phyloP scores from a whole-genome alignment of 2,113 vertebrate genomes.

The Edolisoma coerulescens region DNA sequence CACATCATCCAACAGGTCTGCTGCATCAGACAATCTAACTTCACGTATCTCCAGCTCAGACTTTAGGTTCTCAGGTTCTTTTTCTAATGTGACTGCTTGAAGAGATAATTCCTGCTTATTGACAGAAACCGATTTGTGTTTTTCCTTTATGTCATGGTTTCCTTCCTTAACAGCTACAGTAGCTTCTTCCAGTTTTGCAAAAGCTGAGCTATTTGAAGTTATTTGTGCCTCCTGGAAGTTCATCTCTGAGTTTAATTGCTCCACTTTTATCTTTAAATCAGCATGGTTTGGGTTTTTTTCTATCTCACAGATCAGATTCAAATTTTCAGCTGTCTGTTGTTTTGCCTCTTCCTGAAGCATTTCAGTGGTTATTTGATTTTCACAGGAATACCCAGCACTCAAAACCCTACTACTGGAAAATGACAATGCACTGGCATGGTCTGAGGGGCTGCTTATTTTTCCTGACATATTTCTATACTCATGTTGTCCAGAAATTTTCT shows the following conservation, averaged over 20 bases:
- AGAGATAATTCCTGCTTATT: constrained; percentile 55
- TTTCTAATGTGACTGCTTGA: constrained; percentile 43
- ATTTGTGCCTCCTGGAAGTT: constrained; percentile 66
- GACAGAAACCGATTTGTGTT: constrained; percentile 27
- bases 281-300: constrained; percentile 22
- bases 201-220: constrained; percentile 58
- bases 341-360: constrained; percentile 1
- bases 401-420: not conserved
- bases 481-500: not conserved
- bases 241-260: constrained; percentile 61
- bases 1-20: constrained; percentile 57
- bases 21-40: constrained; percentile 50
- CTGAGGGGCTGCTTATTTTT: not conserved
- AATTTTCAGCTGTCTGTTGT: constrained; percentile 30
- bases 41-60: constrained; percentile 65
- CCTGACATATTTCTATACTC: not conserved
- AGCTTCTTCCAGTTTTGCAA: constrained; percentile 64
- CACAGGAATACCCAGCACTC: not conserved
- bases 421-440: not conserved
- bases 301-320: not conserved
- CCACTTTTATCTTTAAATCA: constrained; percentile 32
- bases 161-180: constrained; percentile 63
- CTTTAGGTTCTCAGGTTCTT: constrained; percentile 59
- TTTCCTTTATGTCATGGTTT: constrained; percentile 44
- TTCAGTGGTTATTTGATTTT: constrained; percentile 9